phyloP scores from a whole-genome alignment of 2,113 vertebrate genomes.

The Syngnathus scovelli region DNA sequence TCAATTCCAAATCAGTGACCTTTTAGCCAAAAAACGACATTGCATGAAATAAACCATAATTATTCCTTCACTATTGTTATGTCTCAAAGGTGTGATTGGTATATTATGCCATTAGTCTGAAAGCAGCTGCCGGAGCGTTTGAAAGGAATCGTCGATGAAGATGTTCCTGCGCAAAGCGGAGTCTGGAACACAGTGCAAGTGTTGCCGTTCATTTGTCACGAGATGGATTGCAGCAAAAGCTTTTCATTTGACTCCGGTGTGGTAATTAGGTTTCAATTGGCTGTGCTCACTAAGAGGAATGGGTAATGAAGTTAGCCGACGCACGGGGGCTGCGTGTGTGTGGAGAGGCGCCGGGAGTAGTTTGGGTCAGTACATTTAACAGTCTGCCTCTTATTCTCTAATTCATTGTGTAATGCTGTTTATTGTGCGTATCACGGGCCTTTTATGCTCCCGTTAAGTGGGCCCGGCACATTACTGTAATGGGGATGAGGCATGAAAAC shows the following conservation, averaged over 20 bases:
- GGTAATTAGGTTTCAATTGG: conserved; percentile 72
- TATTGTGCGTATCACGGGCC: conserved; percentile 62
- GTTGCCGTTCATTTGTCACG: conserved; percentile 60
- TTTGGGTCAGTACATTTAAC: conserved; percentile 51
- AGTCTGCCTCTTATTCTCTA: conserved; percentile 49
- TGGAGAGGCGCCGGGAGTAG: conserved; percentile 17
- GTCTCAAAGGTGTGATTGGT: conserved; percentile 29
- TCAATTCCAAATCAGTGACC: not conserved
- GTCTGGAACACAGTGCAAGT: conserved; percentile 41
- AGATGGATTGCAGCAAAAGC: conserved; percentile 67
- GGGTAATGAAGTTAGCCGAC: conserved; percentile 70
- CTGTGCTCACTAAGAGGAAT: conserved; percentile 65
- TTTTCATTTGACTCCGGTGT: conserved; percentile 71
- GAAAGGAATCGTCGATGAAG: conserved; percentile 41
- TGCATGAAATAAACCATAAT: not conserved
- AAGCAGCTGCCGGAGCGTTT: conserved; percentile 37
- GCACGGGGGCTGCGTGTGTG: conserved; percentile 44
- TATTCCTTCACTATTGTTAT: conserved; percentile 17
- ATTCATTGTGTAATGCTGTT: conserved; percentile 70
- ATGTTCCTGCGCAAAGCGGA: conserved; percentile 31
- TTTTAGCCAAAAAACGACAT: not conserved
- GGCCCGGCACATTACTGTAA: conserved; percentile 81
- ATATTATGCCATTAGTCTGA: conserved; percentile 26
- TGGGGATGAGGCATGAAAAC: conserved; percentile 77
- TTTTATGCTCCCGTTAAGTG: conserved; percentile 76